Evolutionary conservation across 2,113 vertebrate species (phyloP), one percentile per base, ranked within the genome.

Genomic region (Mus pahari): DNA sequence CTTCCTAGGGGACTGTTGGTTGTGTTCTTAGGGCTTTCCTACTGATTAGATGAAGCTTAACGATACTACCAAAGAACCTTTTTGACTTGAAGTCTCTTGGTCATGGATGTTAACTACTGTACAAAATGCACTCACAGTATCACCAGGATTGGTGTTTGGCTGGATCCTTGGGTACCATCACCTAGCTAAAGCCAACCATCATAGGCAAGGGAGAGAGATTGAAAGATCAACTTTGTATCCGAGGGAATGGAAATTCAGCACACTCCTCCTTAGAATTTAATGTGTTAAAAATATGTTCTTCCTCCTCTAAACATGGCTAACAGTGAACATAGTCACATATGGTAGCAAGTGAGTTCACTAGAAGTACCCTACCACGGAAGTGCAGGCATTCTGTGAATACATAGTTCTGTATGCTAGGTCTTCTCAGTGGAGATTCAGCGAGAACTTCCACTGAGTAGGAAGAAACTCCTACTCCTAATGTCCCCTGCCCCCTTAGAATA

Each of bases 61-160:
- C 28, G 58, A 74, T 26, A 19, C 68, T 11, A n/a, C 39, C 4
- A 48, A 82, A 22, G 73, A 74, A 90, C 28, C 13, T 75, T 24
- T 42, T 88, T 90, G 58, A 60, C 60, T 91, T 62, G 39, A 55
- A 89, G 64, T 88, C n/a, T 36, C n/a, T 66, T 94, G 71, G 86
- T 7, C 4, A 4, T 17, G 66, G 45, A 24, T 89, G 22, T 39
- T 86, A 91, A 75, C 33, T 28, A 9, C 10, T 58, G 12, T 28
- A 20, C 28, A 79, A 45, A 75, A 75, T 33, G 60, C 13, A 39
- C 86, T 39, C 12, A 11, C 6, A 42, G 55, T 36, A n/a, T 42
- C 5, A 87, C 8, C 79, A 79, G 10, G 31, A n/a, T 68, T 66
- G 48, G 64, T 2, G 1, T 86, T 93, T 79, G 70, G 39, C 28